Evolutionary conservation across 1,140 invertebrate species (phyloP).

Genomic region (Tyrophagus putrescentiae): DNA sequence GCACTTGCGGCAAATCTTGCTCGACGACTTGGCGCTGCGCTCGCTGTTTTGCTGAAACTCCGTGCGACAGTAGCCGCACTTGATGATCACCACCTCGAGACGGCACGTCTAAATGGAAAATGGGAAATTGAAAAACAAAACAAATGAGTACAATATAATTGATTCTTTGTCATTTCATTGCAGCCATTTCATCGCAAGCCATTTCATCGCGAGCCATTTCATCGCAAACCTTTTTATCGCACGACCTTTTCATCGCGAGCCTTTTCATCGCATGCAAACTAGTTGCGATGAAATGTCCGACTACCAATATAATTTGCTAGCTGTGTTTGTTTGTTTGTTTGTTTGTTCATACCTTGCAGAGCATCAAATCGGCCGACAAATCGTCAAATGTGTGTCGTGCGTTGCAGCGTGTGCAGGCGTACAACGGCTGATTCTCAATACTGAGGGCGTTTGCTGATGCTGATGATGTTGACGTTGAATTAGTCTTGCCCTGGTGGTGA

Average conservation of each 20-base stretch:
- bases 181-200: background rate
- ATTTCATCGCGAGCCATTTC: background rate
- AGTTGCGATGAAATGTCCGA: conserved; percentile 7
- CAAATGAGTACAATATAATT: background rate
- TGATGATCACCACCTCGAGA: conserved; percentile 78
- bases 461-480: conserved; percentile 2
- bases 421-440: conserved; percentile 32
- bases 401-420: conserved; percentile 88
- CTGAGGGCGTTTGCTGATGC: background rate
- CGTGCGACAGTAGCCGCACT: conserved; percentile 91
- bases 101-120: conserved; percentile 61
- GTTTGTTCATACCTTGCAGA: conserved; percentile 65
- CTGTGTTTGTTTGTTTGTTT: background rate
- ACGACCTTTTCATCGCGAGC: background rate
- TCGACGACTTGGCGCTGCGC: conserved; percentile 54
- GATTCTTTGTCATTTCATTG: conserved; percentile 1
- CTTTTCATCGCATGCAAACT: conserved; percentile 24
- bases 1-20: conserved; percentile 88
- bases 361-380: conserved; percentile 76
- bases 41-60: conserved; percentile 92
- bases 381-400: conserved; percentile 87
- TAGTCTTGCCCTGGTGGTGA: no score
- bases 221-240: background rate
- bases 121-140: background rate
- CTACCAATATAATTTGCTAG: background rate